Percentiles rank a stretch among this genome's conserved stretches.
Evolutionary conservation across 1,140 invertebrate species (phyloP).

Genomic region (Rhopalosiphum padi): DNA sequence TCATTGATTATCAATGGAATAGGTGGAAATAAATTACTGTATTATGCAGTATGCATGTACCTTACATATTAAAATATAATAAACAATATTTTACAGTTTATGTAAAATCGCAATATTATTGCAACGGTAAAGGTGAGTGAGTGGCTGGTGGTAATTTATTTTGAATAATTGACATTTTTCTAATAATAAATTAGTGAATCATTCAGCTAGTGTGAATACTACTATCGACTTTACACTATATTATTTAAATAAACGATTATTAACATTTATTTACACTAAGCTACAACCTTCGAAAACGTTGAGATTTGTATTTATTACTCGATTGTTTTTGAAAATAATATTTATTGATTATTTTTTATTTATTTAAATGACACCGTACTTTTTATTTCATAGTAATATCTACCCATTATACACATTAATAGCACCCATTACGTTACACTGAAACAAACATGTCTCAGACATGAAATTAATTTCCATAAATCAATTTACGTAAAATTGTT

Average conservation of each 20-base stretch:
- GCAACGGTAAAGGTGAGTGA: too few species aligned
- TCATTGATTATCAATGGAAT: neutral
- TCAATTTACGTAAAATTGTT: neutral
- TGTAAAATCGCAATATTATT: too few species aligned
- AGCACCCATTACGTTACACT: neutral
- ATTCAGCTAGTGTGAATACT: neutral
- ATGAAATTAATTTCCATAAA: neutral
- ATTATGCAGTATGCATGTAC: neutral
- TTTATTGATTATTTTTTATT: too few species aligned
- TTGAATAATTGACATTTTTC: too few species aligned
- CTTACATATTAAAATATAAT: neutral
- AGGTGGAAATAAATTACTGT: neutral
- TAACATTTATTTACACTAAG: too few species aligned
- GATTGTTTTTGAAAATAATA: too few species aligned
- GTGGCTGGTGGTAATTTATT: too few species aligned
- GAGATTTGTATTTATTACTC: too few species aligned
- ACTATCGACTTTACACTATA: neutral
- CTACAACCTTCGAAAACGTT: too few species aligned
- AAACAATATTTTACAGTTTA: neutral
- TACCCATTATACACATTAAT: too few species aligned
- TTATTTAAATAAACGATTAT: too few species aligned
- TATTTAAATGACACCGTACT: too few species aligned
- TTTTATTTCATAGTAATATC: neutral
- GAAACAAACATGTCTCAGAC: neutral
- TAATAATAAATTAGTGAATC: neutral